Evolutionary conservation across 1,140 invertebrate species (phyloP).

Genomic region (Aphaenogaster floridana): DNA sequence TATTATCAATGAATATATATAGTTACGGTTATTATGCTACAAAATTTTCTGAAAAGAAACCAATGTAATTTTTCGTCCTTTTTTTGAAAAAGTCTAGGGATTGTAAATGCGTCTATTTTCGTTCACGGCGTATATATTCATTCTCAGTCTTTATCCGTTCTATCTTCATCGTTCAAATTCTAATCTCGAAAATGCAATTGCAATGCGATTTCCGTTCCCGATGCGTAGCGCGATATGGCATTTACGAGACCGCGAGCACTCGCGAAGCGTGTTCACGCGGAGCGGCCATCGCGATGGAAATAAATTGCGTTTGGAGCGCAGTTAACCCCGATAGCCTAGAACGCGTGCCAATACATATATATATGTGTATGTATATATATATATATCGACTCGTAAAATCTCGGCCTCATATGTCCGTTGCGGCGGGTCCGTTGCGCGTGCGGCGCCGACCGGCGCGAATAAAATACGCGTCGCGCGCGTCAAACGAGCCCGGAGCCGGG

Average conservation of each 20-base stretch:
- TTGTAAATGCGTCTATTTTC: neutral
- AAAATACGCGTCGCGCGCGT: slow-evolving; percentile 63
- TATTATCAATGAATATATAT: neutral
- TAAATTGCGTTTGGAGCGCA: slow-evolving; percentile 72
- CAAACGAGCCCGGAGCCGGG: slow-evolving; percentile 42
- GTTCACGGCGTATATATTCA: neutral
- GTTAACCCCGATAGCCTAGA: slow-evolving; percentile 68
- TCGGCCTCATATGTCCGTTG: slow-evolving; percentile 37
- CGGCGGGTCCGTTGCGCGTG: slow-evolving; percentile 17
- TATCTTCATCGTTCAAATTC: neutral
- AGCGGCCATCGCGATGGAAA: slow-evolving; percentile 61
- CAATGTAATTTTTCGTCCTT: neutral
- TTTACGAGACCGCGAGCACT: slow-evolving; percentile 7
- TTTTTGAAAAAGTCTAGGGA: neutral
- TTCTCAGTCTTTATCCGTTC: neutral
- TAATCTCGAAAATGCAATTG: slow-evolving; percentile 34
- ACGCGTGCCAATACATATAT: slow-evolving; percentile 17
- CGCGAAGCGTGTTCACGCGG: slow-evolving; percentile 15
- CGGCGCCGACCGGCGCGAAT: slow-evolving; percentile 20
- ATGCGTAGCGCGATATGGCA: slow-evolving; percentile 28
- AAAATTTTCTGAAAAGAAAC: neutral
- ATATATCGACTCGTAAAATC: slow-evolving; percentile 62
- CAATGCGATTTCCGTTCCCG: slow-evolving; percentile 48
- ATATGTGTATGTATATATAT: neutral
- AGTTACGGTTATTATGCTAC: neutral